Evolutionary conservation across 2,113 vertebrate genomes (phyloP), one percentile per base, ranked within the genome.

Genomic region (Spilogale gracilis): DNA sequence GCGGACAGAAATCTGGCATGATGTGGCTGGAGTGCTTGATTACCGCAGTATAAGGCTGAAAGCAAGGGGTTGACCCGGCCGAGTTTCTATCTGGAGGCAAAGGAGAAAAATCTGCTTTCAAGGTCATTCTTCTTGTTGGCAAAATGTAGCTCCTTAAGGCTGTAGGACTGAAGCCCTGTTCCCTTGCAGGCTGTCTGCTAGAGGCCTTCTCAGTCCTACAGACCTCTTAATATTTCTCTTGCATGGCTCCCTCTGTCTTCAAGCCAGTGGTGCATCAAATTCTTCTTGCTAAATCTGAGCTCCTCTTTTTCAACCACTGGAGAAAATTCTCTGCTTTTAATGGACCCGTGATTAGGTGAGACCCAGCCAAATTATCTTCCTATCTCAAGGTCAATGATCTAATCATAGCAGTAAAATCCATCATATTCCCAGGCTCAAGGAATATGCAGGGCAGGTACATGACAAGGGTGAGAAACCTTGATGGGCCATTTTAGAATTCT

Each of bases 401-500:
- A 63, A 56, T 45, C 58, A 43, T 2, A 13, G 27, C 32, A 32
- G 32, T 12, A 48, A 54, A 74, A 48, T 3, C 74, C 50, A n/a
- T 30, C 32, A 11, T 5, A n/a, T 1, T 32, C 73, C 43, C 20
- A 20, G 56, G 27, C 67, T 58, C 52, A 60, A 67, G 93, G 50
- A 63, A 61, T 16, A 25, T 0, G 14, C 30, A 73, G 18, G 11
- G 5, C 12, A 2, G 0, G 1, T 2, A 13, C 30, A 1, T 9
- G 21, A 85, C 25, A 52, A 4, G 4, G 30, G 50, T 30, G 43
- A 67, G 9, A 21, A 65, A 48, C 43, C 38, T 50, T 1, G 0
- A 43, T 23, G 45, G 16, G 23, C 17, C 13, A 67, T 9, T n/a
- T 63, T 61, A 88, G 73, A 58, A 45, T 54, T 50, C 52, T 52